Evolutionary conservation across 2,113 vertebrate species (phyloP), one percentile per base, ranked within the genome.

Genomic region (Trichechus manatus): DNA sequence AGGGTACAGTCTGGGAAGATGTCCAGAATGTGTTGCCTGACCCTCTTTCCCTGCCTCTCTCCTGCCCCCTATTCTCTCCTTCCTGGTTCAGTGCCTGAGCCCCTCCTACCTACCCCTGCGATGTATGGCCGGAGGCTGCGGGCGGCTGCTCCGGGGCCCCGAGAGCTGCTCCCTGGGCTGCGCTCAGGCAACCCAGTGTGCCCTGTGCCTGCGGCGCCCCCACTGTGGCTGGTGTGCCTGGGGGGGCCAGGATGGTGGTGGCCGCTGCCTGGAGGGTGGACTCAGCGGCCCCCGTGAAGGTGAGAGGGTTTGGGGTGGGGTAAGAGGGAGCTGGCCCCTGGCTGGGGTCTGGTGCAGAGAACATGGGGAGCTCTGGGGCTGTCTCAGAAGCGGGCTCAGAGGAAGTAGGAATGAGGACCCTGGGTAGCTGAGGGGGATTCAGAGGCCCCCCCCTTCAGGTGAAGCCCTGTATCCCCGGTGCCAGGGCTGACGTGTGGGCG

Each of bases 141-240:
- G 99, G 39, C 98, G 99, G n/a, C 98, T 99, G 93, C 99, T 99
- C 56, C 98, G 98, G 0, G 99, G 99, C 2, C 98, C 99, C 0
- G 99, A 99, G 97, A 99, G 99, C 96, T 99, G 99, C 96, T 98
- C 99, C 44, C 99, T 99, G 5, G 98, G 99, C 94, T 99, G 99
- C 97, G 98, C 98, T 50, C 98, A 98, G 96, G 98, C 99, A 39
- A 99, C 98, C 63, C 99, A 99, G 98, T 99, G 99, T 63, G 98
- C 99, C 95, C 98, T 99, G 94, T 99, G 99, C 97, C 99, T 99
- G 68, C 98, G 98, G 81, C 98, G 99, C 86, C 99, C 99, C 56
- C 99, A 99, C 97, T 99, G 99, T 25, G 99, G 99, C 86, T 99
- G 99, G 99, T 99, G 99, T 92, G 98, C 99, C 59, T 97, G 96